Evolutionary conservation across 1,140 invertebrate species (phyloP), one percentile per base, ranked within the genome.

Genomic region (Acromyrmex echinatior): DNA sequence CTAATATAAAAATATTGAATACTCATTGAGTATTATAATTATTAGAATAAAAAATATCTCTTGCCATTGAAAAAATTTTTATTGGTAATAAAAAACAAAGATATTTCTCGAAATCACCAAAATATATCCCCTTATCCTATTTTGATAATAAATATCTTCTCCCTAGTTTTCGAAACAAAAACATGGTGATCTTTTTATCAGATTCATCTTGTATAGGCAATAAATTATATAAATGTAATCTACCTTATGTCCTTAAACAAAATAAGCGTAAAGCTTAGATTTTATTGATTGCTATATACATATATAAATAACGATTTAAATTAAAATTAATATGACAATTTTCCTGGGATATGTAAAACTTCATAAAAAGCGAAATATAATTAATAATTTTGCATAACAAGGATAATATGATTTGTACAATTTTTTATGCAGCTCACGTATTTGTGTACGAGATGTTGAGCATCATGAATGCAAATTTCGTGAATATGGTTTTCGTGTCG

Each of bases 381-480:
- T 76, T 87, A 82, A 53, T 63, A 58, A 65, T 35, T 35, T 70
- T 88, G 53, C 62, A 45, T 56, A 87, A 88, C 68, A 25, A 81
- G 16, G 10, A 45, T 25, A 31, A 12, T 45, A 45, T 45, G 39
- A 45, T 16, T 18, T 25, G 31, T n/a, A 74, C 49, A 35, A 82
- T 82, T 28, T 14, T 16, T 51, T 31, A 87, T 39, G 49, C 86
- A 21, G 58, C 56, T 82, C 87, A 88, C 77, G 86, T 88, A 14
- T 16, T 0, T 5, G 39, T 16, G 56, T n/a, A 58, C 56, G 56
- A 35, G 63, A 14, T 12, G 31, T 31, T 66, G 21, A 53, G 51
- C 53, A 53, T 74, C 35, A 49, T 53, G 74, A 86, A 88, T 82
- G 76, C 28, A 81, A 87, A 87, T 87, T 80, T 80, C 25, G 28